These are phyloP conservation scores for Yponomeuta plumbellus DNA, from an alignment of 2,888 invertebrate genomes.

Conservation along the genomic window DNA sequence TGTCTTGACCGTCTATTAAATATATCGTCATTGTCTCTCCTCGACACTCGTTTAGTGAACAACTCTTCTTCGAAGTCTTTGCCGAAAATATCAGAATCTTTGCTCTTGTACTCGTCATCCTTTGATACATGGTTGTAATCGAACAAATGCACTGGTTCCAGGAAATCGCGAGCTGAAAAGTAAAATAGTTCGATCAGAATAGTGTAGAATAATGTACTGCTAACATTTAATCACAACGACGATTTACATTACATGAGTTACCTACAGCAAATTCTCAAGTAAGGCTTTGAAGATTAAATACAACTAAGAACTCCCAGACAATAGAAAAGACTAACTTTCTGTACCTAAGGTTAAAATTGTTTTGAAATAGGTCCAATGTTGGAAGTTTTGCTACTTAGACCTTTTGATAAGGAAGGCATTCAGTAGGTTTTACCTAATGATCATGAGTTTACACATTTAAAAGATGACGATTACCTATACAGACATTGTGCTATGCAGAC, in stretches of 20 bases:
- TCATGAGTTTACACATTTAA: no score
- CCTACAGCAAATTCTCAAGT: not conserved
- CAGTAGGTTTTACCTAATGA: no score
- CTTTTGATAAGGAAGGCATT: no score
- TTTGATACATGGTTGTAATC: conserved; percentile 82
- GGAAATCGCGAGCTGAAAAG: conserved; percentile 70
- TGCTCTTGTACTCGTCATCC: conserved; percentile 48
- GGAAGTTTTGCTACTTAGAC: no score
- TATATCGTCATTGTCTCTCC: conserved; percentile 36
- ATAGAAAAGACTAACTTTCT: no score
- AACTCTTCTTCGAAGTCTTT: conserved; percentile 45
- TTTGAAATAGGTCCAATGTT: no score
- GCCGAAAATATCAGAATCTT: conserved; percentile 34
- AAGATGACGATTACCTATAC: no score
- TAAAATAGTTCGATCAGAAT: conserved; percentile 16
- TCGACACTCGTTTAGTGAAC: conserved; percentile 42
- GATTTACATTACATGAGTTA: not conserved
- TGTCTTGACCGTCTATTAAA: conserved; percentile 23
- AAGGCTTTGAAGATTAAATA: not conserved
- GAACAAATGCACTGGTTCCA: conserved; percentile 81
- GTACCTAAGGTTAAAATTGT: no score
- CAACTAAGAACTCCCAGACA: no score
- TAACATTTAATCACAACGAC: not conserved
- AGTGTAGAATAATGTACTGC: not conserved
- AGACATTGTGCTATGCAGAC: no score